Evolutionary conservation across 2,797 vertebrate species (phyloP).

Genomic region (Sylvilagus floridanus): DNA sequence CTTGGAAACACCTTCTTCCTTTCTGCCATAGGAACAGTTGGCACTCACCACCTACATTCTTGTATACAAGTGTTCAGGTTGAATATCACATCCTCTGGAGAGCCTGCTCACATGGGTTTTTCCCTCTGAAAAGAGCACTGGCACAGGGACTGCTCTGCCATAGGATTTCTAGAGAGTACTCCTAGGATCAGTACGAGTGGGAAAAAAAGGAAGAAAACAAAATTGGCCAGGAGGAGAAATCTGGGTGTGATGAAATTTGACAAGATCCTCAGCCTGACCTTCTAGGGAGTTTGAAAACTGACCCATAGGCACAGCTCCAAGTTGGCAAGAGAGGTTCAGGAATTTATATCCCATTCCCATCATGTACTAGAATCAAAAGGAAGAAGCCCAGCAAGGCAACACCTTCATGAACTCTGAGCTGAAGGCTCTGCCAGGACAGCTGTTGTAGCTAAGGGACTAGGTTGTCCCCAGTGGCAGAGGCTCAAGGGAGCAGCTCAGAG

Average conservation of each 20-base stretch:
- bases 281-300: neutral
- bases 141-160: neutral
- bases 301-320: neutral
- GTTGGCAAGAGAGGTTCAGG: neutral
- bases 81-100: neutral
- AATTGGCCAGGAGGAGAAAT: neutral
- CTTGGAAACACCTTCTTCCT: neutral
- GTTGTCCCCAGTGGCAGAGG: neutral
- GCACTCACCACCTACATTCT: neutral
- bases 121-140: neutral
- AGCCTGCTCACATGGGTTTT: neutral
- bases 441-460: neutral
- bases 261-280: neutral
- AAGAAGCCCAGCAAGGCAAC: neutral
- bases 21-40: neutral
- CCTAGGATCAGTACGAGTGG: neutral
- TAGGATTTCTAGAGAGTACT: neutral
- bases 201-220: constrained; percentile 2
- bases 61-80: neutral
- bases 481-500: neutral
- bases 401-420: neutral
- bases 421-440: neutral
- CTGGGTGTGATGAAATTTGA: neutral
- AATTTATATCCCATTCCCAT: neutral
- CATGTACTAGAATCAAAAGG: neutral